These are phyloP conservation scores for Halictus rubicundus DNA, from an alignment of 1,140 invertebrate genomes.

Conservation along the genomic window DNA sequence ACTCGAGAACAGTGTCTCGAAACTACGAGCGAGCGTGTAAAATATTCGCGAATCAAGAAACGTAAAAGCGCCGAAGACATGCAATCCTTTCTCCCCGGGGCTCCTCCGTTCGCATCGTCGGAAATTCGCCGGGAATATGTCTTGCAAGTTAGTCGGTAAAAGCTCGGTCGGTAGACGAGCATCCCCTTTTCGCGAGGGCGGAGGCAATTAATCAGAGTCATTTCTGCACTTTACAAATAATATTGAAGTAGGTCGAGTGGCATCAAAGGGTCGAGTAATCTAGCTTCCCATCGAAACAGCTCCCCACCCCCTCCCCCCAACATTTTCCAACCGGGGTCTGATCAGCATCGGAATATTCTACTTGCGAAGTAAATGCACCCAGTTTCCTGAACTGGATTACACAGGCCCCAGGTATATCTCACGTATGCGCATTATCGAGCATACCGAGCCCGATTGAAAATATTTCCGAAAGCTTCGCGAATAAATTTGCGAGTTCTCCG, in stretches of 20 bases:
- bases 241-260: slow-evolving; percentile 14
- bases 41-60: neutral
- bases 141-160: too few relatives aligned
- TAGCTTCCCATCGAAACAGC: slow-evolving; percentile 1
- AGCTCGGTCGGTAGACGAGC: too few relatives aligned
- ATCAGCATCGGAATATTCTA: slow-evolving; percentile 1
- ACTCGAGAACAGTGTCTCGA: neutral
- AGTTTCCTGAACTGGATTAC: too few relatives aligned
- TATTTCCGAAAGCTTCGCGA: too few relatives aligned
- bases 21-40: neutral
- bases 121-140: too few relatives aligned
- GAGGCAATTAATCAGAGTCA: neutral
- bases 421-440: too few relatives aligned
- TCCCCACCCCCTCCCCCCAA: neutral
- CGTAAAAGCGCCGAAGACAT: neutral
- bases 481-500: too few relatives aligned
- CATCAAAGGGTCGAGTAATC: slow-evolving; percentile 8
- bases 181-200: neutral
- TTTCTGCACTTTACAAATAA: neutral
- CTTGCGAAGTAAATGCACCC: neutral
- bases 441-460: too few relatives aligned
- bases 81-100: neutral
- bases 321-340: neutral
- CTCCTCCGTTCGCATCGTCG: too few relatives aligned
- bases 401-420: too few relatives aligned